phyloP scores from a whole-genome alignment of 1,140 invertebrate species.

The Bombus superbus region DNA sequence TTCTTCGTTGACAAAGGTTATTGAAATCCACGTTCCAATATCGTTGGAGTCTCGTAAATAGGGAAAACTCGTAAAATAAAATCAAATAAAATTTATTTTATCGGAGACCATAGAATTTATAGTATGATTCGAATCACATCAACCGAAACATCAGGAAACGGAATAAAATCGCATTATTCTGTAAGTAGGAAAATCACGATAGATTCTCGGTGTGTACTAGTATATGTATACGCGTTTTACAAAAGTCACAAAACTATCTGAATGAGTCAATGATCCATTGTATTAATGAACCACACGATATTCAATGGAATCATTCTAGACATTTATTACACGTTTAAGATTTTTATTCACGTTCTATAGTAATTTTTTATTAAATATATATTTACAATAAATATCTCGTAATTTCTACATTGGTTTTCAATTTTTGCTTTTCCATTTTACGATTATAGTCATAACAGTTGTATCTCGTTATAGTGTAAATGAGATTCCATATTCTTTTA shows the following conservation, averaged over 20 bases:
- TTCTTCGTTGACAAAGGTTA: not conserved
- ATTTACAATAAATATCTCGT: too few relatives aligned
- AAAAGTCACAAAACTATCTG: too few relatives aligned
- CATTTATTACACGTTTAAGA: too few relatives aligned
- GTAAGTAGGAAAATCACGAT: not conserved
- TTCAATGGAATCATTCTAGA: too few relatives aligned
- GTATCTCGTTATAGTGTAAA: not conserved
- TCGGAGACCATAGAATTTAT: not conserved
- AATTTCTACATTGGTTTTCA: too few relatives aligned
- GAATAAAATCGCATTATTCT: not conserved
- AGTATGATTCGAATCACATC: not conserved
- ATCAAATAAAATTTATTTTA: not conserved
- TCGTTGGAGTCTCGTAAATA: not conserved
- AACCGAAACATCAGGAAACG: not conserved
- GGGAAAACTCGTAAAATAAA: not conserved
- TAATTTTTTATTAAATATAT: too few relatives aligned
- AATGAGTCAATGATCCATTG: too few relatives aligned
- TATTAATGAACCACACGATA: too few relatives aligned
- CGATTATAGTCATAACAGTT: too few relatives aligned
- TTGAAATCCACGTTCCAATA: slow-evolving; percentile 1
- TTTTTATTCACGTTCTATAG: too few relatives aligned
- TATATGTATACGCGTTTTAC: too few relatives aligned
- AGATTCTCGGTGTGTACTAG: not conserved
- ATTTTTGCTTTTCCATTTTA: too few relatives aligned
- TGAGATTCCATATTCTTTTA: not conserved